Percentiles rank a stretch among this genome's conserved stretches.
These are phyloP conservation scores for Tenthredo notha DNA, from an alignment of 2,888 invertebrate species.

Conservation along the genomic window DNA sequence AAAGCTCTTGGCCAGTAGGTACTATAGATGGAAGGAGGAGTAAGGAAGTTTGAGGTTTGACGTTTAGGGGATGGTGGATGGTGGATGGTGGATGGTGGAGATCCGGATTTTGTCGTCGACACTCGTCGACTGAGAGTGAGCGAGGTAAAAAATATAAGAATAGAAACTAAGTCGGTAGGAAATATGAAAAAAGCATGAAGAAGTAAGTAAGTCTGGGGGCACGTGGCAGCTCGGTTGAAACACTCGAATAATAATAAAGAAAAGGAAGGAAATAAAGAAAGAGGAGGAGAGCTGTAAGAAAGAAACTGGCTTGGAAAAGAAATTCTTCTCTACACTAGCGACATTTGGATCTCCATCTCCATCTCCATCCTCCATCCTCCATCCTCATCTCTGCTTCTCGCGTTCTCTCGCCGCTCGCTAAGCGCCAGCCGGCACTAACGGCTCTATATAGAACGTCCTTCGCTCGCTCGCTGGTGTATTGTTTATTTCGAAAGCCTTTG, in stretches of 20 bases:
- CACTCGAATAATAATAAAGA: constrained; percentile 40
- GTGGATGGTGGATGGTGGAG: not conserved
- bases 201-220: constrained; percentile 9
- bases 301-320: not conserved
- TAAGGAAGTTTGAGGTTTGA: not conserved
- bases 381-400: not conserved
- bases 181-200: constrained; percentile 15
- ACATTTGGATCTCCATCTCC: constrained; percentile 27
- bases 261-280: constrained; percentile 24
- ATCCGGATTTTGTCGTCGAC: not conserved
- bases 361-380: constrained; percentile 8
- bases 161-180: constrained; percentile 25
- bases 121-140: constrained; percentile 17
- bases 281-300: not conserved
- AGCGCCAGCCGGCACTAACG: constrained; percentile 43
- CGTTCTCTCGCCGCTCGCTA: not conserved
- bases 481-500: constrained; percentile 53
- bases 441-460: constrained; percentile 11
- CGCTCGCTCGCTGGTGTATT: constrained; percentile 30
- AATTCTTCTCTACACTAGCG: constrained; percentile 7
- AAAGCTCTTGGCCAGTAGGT: not conserved
- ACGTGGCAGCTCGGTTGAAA: constrained; percentile 43
- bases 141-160: constrained; percentile 46
- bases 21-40: not conserved
- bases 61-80: not conserved